Evolutionary conservation across 2,113 vertebrate species (phyloP).

Genomic region (Pandion haliaetus): DNA sequence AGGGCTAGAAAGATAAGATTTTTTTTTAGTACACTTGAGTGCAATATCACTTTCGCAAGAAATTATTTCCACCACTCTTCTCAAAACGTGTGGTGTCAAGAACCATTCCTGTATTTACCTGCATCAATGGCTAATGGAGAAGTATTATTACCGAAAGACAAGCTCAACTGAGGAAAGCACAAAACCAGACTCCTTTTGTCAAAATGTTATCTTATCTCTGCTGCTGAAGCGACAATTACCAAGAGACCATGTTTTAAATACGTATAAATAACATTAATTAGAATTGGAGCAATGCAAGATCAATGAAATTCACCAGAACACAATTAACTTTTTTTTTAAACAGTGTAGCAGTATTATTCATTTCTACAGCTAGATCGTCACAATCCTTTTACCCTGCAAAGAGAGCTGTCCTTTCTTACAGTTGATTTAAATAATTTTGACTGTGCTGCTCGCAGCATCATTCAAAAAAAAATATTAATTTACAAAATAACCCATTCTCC

Average conservation of each 20-base stretch:
- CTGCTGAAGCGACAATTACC: conserved; percentile 64
- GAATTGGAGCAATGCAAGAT: conserved; percentile 68
- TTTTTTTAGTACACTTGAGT: not conserved
- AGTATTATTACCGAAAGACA: not conserved
- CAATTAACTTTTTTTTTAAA: conserved; percentile 50
- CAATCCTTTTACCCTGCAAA: conserved; percentile 61
- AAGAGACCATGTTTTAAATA: conserved; percentile 78
- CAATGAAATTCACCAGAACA: conserved; percentile 69
- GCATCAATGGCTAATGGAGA: not conserved
- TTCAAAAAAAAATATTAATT: conserved; percentile 80
- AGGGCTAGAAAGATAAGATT: not conserved
- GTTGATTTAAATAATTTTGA: conserved; percentile 87
- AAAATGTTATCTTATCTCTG: conserved; percentile 26
- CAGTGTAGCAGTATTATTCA: conserved; percentile 60
- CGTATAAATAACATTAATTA: conserved; percentile 82
- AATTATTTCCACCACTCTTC: not conserved
- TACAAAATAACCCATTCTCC: conserved; percentile 84
- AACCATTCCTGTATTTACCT: not conserved
- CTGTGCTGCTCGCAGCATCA: conserved; percentile 95
- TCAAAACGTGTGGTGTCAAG: not conserved
- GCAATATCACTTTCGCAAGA: not conserved
- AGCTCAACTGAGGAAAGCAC: not conserved
- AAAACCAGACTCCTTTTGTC: conserved; percentile 31
- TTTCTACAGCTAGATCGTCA: conserved; percentile 63
- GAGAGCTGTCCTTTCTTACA: conserved; percentile 75